These are phyloP conservation scores for Empis stercorea DNA, from an alignment of 2,888 invertebrate genomes.

Conservation along the genomic window DNA sequence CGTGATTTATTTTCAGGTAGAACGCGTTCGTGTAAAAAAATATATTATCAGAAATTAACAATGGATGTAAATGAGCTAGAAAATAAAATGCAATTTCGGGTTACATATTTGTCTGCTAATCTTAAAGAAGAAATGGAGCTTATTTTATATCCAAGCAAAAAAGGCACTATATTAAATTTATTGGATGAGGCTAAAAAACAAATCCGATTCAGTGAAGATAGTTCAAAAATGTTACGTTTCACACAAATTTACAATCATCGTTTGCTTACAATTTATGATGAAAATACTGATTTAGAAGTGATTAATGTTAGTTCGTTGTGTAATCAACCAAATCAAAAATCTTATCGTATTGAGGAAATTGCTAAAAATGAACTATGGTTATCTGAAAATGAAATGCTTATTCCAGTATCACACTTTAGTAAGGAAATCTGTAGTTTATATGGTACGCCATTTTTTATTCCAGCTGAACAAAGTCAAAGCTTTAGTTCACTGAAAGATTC, in stretches of 20 bases:
- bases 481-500: constrained; percentile 77
- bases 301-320: constrained; percentile 26
- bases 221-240: constrained; percentile 77
- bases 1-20: constrained; percentile 69
- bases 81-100: constrained; percentile 89
- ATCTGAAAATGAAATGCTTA: constrained; percentile 69
- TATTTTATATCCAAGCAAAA: constrained; percentile 92
- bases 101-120: constrained; percentile 72
- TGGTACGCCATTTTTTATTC: constrained; percentile 84
- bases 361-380: constrained; percentile 78
- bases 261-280: constrained; percentile 52
- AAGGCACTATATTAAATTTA: constrained; percentile 78
- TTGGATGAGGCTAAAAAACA: constrained; percentile 89
- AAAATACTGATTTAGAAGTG: constrained; percentile 53
- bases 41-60: constrained; percentile 93
- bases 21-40: constrained; percentile 85
- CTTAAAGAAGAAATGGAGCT: constrained; percentile 93
- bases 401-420: constrained; percentile 94
- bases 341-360: constrained; percentile 83
- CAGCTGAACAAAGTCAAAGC: constrained; percentile 79
- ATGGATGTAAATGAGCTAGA: constrained; percentile 95
- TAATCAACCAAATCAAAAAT: constrained; percentile 41
- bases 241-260: constrained; percentile 64
- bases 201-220: constrained; percentile 75
- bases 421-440: constrained; percentile 90